A percentile compares a stretch with the other conserved stretches of the same genome.
These are phyloP conservation scores for Sorex fumeus DNA, from an alignment of 2,113 vertebrate genomes.

Conservation along the genomic window DNA sequence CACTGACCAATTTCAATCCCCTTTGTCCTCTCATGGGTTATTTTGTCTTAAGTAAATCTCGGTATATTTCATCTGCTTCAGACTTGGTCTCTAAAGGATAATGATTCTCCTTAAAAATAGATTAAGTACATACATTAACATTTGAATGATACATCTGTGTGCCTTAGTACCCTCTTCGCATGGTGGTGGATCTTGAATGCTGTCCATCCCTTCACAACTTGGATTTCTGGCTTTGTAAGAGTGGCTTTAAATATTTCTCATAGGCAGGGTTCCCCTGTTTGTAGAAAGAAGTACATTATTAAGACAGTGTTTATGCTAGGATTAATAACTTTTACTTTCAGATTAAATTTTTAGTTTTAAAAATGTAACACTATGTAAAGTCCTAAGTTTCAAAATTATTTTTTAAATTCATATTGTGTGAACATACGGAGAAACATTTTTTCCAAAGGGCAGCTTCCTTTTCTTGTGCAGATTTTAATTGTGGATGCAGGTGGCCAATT, in stretches of 20 bases:
- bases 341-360: constrained; percentile 57
- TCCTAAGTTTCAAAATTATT: constrained; percentile 73
- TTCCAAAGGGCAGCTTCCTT: constrained; percentile 67
- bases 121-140: too few species aligned
- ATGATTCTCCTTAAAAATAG: background rate
- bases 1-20: background rate
- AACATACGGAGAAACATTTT: constrained; percentile 77
- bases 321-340: constrained; percentile 64
- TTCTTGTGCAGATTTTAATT: constrained; percentile 73
- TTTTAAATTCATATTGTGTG: constrained; percentile 68
- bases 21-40: background rate
- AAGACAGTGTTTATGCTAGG: constrained; percentile 43
- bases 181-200: background rate
- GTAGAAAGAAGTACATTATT: constrained; percentile 76
- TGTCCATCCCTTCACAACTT: constrained; percentile 85
- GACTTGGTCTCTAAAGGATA: constrained; percentile 29
- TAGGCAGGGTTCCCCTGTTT: constrained; percentile 88
- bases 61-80: constrained; percentile 7
- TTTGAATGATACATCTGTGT: background rate
- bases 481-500: constrained; percentile 71
- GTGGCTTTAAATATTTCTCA: constrained; percentile 88
- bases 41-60: constrained; percentile 56
- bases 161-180: constrained; percentile 57
- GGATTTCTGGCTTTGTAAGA: constrained; percentile 84
- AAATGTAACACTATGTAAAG: constrained; percentile 67